A percentile compares a stretch with the other conserved stretches of the same genome.
Evolutionary conservation across 2,113 vertebrate species (phyloP).

Genomic region (Odontesthes bonariensis): DNA sequence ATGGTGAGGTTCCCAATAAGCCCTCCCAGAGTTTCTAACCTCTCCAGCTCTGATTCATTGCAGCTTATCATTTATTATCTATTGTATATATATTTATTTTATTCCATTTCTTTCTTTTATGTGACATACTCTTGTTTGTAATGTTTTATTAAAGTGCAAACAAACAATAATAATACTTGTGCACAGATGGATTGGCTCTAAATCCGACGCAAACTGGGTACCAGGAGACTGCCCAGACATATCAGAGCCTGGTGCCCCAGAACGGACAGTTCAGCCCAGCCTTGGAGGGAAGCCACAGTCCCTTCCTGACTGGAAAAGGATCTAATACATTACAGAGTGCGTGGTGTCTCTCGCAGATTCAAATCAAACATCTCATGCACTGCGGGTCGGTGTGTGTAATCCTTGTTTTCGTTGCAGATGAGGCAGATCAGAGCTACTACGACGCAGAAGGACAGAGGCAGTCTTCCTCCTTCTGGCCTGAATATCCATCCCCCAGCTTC

Average conservation of each 20-base stretch:
- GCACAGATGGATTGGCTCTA: slow-evolving; percentile 60
- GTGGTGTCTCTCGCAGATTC: background rate
- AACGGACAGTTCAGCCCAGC: slow-evolving; percentile 71
- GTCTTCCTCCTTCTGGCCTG: slow-evolving; percentile 74
- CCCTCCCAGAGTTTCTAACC: too few species aligned
- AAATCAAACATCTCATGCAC: background rate
- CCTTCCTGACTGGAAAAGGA: slow-evolving; percentile 64
- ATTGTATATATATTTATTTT: too few species aligned
- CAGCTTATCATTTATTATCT: too few species aligned
- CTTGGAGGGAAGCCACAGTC: slow-evolving; percentile 66
- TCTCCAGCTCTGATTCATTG: too few species aligned
- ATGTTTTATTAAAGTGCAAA: too few species aligned
- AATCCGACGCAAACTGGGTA: slow-evolving; percentile 71
- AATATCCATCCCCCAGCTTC: slow-evolving; percentile 74
- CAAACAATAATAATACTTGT: too few species aligned
- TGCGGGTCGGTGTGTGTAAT: background rate
- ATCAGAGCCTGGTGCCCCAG: slow-evolving; percentile 79
- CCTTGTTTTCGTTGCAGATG: slow-evolving; percentile 56
- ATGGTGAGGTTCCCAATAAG: too few species aligned
- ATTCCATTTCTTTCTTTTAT: too few species aligned
- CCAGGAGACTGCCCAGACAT: slow-evolving; percentile 78
- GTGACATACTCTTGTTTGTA: too few species aligned
- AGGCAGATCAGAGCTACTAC: slow-evolving; percentile 70
- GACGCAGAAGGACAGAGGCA: slow-evolving; percentile 72
- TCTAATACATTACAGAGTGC: slow-evolving; percentile 53